Evolutionary conservation across 2,113 vertebrate species (phyloP), one percentile per base, ranked within the genome.

Genomic region (Hippotragus niger): DNA sequence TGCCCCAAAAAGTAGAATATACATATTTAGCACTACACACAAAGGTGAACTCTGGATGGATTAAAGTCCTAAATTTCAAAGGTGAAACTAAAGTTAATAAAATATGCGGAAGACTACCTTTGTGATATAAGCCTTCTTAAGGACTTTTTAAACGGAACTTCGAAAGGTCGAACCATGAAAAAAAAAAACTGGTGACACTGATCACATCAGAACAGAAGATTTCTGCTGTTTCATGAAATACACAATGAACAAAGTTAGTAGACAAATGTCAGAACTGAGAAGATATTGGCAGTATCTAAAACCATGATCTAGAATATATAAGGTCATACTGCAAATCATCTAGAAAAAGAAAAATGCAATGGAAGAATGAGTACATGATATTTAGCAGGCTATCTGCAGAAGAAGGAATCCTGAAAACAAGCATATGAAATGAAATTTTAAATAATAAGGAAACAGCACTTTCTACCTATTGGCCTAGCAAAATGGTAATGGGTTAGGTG

Each of bases 61-160:
- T 40, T 60, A 40, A 67, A 78, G 53, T 36, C 8, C 67, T 82
- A 86, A 92, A 88, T 94, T 64, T 78, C 57, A 91, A 87, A 97
- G 91, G 60, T 29, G 4, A 98, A 78, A 86, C 60, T 92, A 80
- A 84, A 93, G 80, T 95, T 96, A 80, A 93, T 93, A 83, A 95
- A 96, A 81, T 25, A 62, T 45, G 25, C 89, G 60, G 47, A 88
- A 94, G 89, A 74, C 95, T 96, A 96, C 87, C 23, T 97, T 92
- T 96, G 90, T 90, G 78, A 80, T 76, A 58, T 90, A 96, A 98
- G 62, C 27, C 16, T n/a, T 84, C 8, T 31, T 57, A 90, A 93
- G 13, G 13, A 92, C 45, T 88, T 94, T 96, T 94, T 5, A 96
- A 93, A 90, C 47, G 95, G 81, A 95, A 62, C 47, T 87, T 93